Evolutionary conservation across 2,113 vertebrate species (phyloP), one percentile per base, ranked within the genome.

Genomic region (Balaeniceps rex): DNA sequence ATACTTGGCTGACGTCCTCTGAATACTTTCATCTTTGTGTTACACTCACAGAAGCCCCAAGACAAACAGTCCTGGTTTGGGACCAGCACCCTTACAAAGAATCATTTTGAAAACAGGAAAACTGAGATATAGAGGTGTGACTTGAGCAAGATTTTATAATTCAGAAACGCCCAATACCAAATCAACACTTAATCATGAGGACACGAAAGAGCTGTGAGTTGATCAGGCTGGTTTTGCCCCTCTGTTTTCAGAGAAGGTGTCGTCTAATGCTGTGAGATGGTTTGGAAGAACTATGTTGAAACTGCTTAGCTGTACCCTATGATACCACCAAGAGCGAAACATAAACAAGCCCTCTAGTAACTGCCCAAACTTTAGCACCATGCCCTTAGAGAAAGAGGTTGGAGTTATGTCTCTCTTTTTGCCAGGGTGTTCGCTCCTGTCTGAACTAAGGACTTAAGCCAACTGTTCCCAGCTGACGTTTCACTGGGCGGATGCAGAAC

Each of bases 1-100:
- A 38, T 4, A 58, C 31, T 38, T 65, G 49, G 44, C 28, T 1
- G 10, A 21, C 0, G 0, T 22, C 47, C 51, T 82, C 77, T 82
- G 42, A 75, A 76, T 78, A 82, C 12, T 78, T 74, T 47, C 0
- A 1, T 47, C 38, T 76, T 79, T 69, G 44, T 24, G 14, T 61
- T 44, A 72, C 26, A 9, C 29, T 58, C 76, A 83, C 24, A 92
- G 49, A 91, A 76, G 24, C 18, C 36, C 58, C 44, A 71, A 28
- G 34, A 93, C 19, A 60, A 92, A 74, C 23, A 54, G 74, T 49
- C 51, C 34, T 46, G 17, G 38, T 52, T 81, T 95, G 61, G 9
- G 52, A 63, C 16, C 80, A 84, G 60, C 28, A 81, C 36, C n/a
- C 26, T 65, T 44, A 58, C 31, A 57, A 52, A 74, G 9, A 70